phyloP scores from a whole-genome alignment of 2,888 invertebrate genomes.

The Chorisops tibialis region DNA sequence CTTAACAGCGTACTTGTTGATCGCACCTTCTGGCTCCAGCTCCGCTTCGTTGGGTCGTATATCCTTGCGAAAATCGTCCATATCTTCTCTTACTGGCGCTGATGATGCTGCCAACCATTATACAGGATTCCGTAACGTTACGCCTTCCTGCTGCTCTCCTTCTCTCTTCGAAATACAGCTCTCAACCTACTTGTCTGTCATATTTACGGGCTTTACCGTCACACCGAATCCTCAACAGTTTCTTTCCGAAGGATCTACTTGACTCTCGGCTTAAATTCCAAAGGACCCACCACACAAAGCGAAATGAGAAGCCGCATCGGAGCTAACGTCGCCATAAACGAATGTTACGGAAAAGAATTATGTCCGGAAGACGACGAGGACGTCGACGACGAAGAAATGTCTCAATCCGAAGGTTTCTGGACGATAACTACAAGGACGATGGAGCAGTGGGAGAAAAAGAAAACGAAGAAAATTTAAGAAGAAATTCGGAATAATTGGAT shows the following conservation, averaged over 20 bases:
- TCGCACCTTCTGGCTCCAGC: too few relatives aligned
- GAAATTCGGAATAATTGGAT: conserved; percentile 18
- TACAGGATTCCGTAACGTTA: too few relatives aligned
- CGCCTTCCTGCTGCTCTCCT: conserved; percentile 30
- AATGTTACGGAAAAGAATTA: neutral
- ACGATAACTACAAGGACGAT: neutral
- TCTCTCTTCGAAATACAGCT: conserved; percentile 26
- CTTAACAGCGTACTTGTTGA: too few relatives aligned
- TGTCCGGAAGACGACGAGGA: neutral
- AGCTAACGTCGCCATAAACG: too few relatives aligned
- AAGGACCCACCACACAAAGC: neutral
- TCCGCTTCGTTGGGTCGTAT: too few relatives aligned
- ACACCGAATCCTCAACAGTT: neutral
- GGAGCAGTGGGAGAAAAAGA: neutral
- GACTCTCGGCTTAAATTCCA: conserved; percentile 3
- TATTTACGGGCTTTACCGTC: conserved; percentile 14
- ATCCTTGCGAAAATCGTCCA: too few relatives aligned
- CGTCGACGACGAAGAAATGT: neutral
- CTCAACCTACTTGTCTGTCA: conserved; percentile 31
- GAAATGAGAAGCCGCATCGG: neutral
- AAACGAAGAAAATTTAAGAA: conserved; percentile 21
- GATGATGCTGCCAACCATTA: too few relatives aligned
- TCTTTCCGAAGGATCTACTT: conserved; percentile 4
- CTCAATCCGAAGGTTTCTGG: conserved; percentile 4
- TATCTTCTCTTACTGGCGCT: too few relatives aligned